Base-by-base conservation (phyloP, 1,140 invertebrate genomes). In the Halyomorpha halys region DNA sequence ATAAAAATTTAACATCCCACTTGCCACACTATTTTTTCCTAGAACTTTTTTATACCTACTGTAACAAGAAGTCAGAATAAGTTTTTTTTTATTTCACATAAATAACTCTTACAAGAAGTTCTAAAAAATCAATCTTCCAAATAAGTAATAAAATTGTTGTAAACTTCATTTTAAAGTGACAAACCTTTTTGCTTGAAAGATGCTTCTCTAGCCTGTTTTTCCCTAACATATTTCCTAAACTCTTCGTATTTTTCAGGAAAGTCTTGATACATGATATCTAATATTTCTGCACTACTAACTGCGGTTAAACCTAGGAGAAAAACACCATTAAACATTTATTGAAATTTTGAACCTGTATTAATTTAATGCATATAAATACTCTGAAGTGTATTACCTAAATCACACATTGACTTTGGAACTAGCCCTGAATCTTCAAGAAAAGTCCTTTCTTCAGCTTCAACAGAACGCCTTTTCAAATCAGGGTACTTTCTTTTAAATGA, bases 401-500 rank as follows among this genome's bases (percentile, higher is more conserved):
- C 91, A 78, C 91, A 95, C 76, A 96, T 88, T 21, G 86, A 85
- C 76, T 97, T 94, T 23, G 89, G 88, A 1, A 95, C 93, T 56
- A 94, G 78, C 49, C 86, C 86, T 73, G 85, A 86, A 64, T 90
- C 86, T 68, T 86, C 82, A 1, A 97, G 81, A 78, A 86, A 96
- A 73, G 91, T 88, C 66, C 89, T 82, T 76, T 97, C 94, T 69
- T 92, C 87, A 76, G 90, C 89, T 61, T 93, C 90, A 21, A 96
- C 86, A 53, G 85, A 78, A 61, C 94, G 78, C 63, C 94, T 79
- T 49, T 86, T 84, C 15, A 97, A 73, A 75, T 94, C 91, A 47
- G 94, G 93, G 77, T 97, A 97, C 74, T 94, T 92, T 67, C 94
- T 80, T 75, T 96, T 96, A 73, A 98, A 97, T 39, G 92, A 94